These are phyloP conservation scores for Falco columbarius DNA, from an alignment of 2,797 vertebrate genomes.

Conservation along the genomic window DNA sequence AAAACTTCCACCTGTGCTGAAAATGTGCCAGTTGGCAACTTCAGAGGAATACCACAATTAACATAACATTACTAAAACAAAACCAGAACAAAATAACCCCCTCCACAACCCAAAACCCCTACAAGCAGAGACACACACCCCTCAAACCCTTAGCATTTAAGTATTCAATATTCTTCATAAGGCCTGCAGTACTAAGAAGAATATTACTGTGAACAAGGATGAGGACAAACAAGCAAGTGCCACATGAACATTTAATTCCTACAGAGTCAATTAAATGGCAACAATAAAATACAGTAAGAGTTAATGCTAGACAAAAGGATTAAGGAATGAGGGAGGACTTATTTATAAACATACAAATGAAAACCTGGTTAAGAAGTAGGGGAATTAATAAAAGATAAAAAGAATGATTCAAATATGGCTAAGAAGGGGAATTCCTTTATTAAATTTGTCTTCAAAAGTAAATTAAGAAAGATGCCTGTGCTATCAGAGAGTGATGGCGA, in stretches of 20 bases:
- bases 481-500: constrained; percentile 70
- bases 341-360: constrained; percentile 57
- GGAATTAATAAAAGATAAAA: constrained; percentile 76
- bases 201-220: not conserved
- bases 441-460: constrained; percentile 76
- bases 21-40: not conserved
- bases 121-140: not conserved
- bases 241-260: constrained; percentile 35
- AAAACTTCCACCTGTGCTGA: not conserved
- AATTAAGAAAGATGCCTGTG: constrained; percentile 75
- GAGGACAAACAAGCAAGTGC: not conserved
- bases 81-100: not conserved
- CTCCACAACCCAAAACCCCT: not conserved
- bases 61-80: not conserved
- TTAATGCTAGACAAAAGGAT: constrained; percentile 56
- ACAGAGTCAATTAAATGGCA: constrained; percentile 54
- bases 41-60: not conserved
- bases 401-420: constrained; percentile 66
- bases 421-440: constrained; percentile 80
- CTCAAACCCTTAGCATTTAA: not conserved
- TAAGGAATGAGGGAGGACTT: constrained; percentile 34
- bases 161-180: fast-evolving
- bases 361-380: constrained; percentile 63
- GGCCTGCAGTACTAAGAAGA: not conserved
- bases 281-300: constrained; percentile 39